Percentiles rank a stretch among this genome's conserved stretches.
These are phyloP conservation scores for Nymphicus hollandicus DNA, from an alignment of 2,113 vertebrate species.

Conservation along the genomic window DNA sequence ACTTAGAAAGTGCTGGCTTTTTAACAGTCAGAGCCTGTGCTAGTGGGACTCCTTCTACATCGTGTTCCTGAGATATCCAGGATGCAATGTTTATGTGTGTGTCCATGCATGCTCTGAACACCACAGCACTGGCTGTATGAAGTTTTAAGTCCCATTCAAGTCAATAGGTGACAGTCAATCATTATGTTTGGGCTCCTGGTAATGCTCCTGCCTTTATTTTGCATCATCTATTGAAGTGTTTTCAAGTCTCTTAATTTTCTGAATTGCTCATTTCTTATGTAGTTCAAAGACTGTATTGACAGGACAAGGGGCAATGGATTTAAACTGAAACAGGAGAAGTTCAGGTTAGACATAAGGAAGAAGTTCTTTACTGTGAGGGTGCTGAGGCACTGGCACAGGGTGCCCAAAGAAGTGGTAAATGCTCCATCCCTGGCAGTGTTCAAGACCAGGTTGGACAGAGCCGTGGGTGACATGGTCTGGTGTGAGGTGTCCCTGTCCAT, in stretches of 20 bases:
- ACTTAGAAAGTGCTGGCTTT: background rate
- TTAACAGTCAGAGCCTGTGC: background rate
- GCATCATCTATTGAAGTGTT: background rate
- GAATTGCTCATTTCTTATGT: background rate
- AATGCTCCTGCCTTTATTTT: background rate
- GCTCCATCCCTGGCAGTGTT: background rate
- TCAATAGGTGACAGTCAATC: background rate
- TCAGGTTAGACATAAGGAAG: background rate
- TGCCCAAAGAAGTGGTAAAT: background rate
- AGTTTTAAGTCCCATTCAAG: background rate
- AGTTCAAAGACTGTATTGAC: background rate
- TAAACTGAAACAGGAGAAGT: background rate
- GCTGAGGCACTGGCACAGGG: background rate
- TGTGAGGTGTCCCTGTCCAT: background rate
- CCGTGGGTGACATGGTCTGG: fast-evolving
- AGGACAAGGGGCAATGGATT: background rate
- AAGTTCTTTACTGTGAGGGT: background rate
- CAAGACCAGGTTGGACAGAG: background rate
- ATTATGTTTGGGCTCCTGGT: background rate
- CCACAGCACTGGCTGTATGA: background rate
- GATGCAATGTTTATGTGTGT: background rate
- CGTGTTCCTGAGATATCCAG: background rate
- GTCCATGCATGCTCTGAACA: background rate
- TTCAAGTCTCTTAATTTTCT: fast-evolving
- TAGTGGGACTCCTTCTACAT: background rate